phyloP scores from a whole-genome alignment of 2,888 invertebrate genomes.

The Cataglyphis cursor region DNA sequence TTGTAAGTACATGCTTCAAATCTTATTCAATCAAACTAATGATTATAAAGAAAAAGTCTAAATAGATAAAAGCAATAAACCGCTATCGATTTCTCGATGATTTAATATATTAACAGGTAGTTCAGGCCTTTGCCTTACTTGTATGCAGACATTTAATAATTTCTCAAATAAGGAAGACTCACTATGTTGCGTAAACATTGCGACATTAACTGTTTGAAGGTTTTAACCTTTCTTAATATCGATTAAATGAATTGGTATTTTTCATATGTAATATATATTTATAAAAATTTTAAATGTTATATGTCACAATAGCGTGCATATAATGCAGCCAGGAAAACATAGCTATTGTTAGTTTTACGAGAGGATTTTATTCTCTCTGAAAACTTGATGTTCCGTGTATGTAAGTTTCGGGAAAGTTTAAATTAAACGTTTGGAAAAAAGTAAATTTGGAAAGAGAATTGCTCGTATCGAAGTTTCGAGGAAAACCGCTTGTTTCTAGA shows the following conservation, averaged over 20 bases:
- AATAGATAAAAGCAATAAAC: not conserved
- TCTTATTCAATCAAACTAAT: not conserved
- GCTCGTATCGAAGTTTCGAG: not conserved
- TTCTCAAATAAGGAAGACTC: not conserved
- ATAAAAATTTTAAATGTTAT: not conserved
- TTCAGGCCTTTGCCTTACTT: not conserved
- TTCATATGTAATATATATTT: conserved; percentile 1
- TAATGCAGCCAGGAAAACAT: not conserved
- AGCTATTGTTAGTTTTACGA: not conserved
- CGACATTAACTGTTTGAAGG: conserved; percentile 62
- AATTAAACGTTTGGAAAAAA: not conserved
- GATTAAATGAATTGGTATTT: conserved; percentile 69
- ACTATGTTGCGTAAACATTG: not conserved
- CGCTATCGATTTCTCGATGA: not conserved
- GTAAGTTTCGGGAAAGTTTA: not conserved
- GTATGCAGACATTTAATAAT: not conserved
- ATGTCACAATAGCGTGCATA: not conserved
- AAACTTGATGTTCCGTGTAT: not conserved
- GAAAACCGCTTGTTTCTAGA: not conserved
- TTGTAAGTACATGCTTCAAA: conserved; percentile 25
- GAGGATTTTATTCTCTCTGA: not conserved
- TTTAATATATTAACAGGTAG: not conserved
- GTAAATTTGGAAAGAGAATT: not conserved
- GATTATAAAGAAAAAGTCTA: not conserved
- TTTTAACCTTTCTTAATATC: conserved; percentile 76